A percentile compares a stretch with the other conserved stretches of the same genome.
phyloP scores from a whole-genome alignment of 2,113 vertebrate species.

The Salvelinus sp. region DNA sequence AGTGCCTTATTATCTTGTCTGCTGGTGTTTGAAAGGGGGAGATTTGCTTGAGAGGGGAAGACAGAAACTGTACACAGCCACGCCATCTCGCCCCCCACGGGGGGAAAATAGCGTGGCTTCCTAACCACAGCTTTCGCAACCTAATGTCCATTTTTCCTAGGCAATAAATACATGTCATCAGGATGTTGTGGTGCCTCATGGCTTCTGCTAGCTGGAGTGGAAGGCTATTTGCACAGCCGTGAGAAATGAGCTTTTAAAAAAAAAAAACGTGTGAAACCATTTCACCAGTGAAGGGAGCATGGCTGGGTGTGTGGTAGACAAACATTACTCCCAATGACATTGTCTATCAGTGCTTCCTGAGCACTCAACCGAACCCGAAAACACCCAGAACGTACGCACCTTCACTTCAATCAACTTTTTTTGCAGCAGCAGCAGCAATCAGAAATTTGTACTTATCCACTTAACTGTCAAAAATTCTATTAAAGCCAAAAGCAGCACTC shows the following conservation, averaged over 20 bases:
- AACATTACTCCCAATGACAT: conserved; percentile 60
- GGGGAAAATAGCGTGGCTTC: conserved; percentile 81
- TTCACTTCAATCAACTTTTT: too few species aligned
- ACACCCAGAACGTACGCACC: too few species aligned
- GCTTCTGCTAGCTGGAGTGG: conserved; percentile 91
- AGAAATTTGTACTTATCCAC: too few species aligned
- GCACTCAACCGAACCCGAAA: too few species aligned
- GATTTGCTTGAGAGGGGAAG: conserved; percentile 90
- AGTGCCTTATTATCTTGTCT: conserved; percentile 99
- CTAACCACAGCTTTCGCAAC: conserved; percentile 97
- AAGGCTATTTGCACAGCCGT: conserved; percentile 88
- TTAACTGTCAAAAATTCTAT: too few species aligned
- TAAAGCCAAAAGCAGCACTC: too few species aligned
- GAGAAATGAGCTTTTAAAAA: conserved; percentile 77
- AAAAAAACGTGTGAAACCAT: conserved; percentile 72
- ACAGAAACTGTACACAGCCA: conserved; percentile 90
- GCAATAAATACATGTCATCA: conserved; percentile 95
- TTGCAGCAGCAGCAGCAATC: too few species aligned
- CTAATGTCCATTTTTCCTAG: conserved; percentile 96
- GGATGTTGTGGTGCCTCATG: conserved; percentile 88
- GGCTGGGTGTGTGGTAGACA: conserved; percentile 64
- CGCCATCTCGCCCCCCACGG: conserved; percentile 76
- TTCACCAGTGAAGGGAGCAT: conserved; percentile 61
- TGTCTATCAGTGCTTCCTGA: conserved; percentile 46
- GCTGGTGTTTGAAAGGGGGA: conserved; percentile 98